phyloP scores from a whole-genome alignment of 1,140 invertebrate species.

The Bursaphelenchus mucronatus region DNA sequence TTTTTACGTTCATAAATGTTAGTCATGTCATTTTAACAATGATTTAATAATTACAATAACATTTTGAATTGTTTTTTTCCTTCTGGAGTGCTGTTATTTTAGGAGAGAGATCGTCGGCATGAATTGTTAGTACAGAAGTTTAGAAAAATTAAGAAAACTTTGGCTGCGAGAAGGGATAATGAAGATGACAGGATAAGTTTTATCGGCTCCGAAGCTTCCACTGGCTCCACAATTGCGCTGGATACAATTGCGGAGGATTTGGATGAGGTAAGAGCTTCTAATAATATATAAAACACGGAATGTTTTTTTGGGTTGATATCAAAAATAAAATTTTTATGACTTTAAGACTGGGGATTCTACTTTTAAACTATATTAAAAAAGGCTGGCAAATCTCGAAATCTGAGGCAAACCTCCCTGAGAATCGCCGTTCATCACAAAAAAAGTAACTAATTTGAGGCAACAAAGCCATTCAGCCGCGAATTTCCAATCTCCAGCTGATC shows the following conservation, averaged over 20 bases:
- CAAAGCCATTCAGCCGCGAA: no score
- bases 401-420: no score
- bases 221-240: slow-evolving; percentile 40
- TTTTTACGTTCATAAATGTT: not conserved
- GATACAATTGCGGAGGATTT: slow-evolving; percentile 58
- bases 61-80: not conserved
- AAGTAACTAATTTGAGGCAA: no score
- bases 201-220: slow-evolving; percentile 52
- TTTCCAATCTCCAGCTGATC: no score
- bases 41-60: slow-evolving; percentile 12
- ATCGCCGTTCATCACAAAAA: no score
- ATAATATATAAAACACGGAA: not conserved
- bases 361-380: no score
- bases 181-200: slow-evolving; percentile 50
- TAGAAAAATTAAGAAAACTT: slow-evolving; percentile 36
- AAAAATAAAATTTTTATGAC: no score
- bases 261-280: slow-evolving; percentile 47
- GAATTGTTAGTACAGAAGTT: slow-evolving; percentile 55
- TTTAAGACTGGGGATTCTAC: no score
- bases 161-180: slow-evolving; percentile 28
- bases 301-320: not conserved
- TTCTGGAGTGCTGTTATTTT: slow-evolving; percentile 14
- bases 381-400: no score
- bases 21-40: slow-evolving; percentile 8
- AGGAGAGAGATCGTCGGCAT: slow-evolving; percentile 56